These are phyloP conservation scores for Aphelocoma californica DNA, from an alignment of 2,797 vertebrate species.

Conservation along the genomic window DNA sequence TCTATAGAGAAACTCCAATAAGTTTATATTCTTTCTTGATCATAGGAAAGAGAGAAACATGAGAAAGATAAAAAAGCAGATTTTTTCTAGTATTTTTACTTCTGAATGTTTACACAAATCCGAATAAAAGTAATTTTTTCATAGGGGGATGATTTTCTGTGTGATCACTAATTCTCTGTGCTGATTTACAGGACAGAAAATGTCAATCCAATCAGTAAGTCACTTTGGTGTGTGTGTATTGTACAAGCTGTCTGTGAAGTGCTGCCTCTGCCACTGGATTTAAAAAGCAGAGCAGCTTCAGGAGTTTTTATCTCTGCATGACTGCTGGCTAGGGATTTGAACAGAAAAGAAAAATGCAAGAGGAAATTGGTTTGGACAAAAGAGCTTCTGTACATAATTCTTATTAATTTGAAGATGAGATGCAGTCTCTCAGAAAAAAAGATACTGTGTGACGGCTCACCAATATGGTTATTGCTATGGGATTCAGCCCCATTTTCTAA, in stretches of 20 bases:
- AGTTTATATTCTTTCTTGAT: background rate
- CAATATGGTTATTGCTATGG: background rate
- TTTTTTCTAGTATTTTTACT: conserved; percentile 3
- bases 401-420: conserved; percentile 62
- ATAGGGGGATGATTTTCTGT: conserved; percentile 40
- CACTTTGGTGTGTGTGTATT: background rate
- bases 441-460: background rate
- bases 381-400: conserved; percentile 55
- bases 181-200: conserved; percentile 38
- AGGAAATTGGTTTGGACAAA: conserved; percentile 52
- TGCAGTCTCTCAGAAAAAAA: background rate
- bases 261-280: conserved; percentile 20
- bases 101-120: conserved; percentile 5
- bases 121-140: background rate
- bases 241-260: conserved; percentile 45
- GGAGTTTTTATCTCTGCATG: conserved; percentile 52
- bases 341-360: conserved; percentile 38
- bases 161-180: conserved; percentile 50
- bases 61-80: background rate
- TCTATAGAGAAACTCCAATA: background rate
- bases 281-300: conserved; percentile 53
- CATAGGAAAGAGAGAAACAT: background rate
- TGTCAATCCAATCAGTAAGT: conserved; percentile 52
- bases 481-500: background rate
- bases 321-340: conserved; percentile 47